phyloP scores from a whole-genome alignment of 2,797 vertebrate species.

The Coranthus polyacanthus region DNA sequence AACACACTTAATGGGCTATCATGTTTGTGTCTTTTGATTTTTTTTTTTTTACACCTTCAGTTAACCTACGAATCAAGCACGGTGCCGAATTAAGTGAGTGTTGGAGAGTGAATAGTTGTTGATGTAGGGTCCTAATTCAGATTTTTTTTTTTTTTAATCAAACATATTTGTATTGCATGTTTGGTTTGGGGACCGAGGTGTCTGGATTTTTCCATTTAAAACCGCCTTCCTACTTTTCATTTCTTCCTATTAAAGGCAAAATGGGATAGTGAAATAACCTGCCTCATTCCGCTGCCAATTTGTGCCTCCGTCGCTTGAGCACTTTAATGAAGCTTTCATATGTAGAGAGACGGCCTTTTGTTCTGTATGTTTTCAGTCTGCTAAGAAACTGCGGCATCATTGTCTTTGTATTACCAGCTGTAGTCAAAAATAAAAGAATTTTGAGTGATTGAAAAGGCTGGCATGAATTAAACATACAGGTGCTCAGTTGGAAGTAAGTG shows the following conservation, averaged over 20 bases:
- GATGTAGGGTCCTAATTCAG: no score
- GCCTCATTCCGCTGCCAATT: constrained; percentile 59
- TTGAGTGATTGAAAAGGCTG: constrained; percentile 42
- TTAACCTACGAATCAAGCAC: no score
- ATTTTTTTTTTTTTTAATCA: no score
- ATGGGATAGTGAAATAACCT: constrained; percentile 35
- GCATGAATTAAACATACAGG: constrained; percentile 79
- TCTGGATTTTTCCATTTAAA: constrained; percentile 21
- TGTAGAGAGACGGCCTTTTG: constrained; percentile 51
- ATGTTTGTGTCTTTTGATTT: no score
- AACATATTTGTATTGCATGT: no score
- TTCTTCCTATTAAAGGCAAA: constrained; percentile 23
- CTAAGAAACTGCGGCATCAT: constrained; percentile 50
- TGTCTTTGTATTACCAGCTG: constrained; percentile 58
- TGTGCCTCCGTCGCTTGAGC: constrained; percentile 23
- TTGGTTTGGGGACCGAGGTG: constrained; percentile 4
- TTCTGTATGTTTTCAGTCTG: constrained; percentile 53
- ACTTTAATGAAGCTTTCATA: constrained; percentile 53
- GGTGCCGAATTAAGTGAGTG: no score
- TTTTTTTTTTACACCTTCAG: no score
- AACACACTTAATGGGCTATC: no score
- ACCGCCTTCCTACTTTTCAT: constrained; percentile 1
- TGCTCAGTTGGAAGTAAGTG: constrained; percentile 59
- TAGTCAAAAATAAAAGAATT: constrained; percentile 47
- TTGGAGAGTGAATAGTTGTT: no score